Evolutionary conservation across 1,140 invertebrate genomes (phyloP).

Genomic region (Ostrea denselamellosa): DNA sequence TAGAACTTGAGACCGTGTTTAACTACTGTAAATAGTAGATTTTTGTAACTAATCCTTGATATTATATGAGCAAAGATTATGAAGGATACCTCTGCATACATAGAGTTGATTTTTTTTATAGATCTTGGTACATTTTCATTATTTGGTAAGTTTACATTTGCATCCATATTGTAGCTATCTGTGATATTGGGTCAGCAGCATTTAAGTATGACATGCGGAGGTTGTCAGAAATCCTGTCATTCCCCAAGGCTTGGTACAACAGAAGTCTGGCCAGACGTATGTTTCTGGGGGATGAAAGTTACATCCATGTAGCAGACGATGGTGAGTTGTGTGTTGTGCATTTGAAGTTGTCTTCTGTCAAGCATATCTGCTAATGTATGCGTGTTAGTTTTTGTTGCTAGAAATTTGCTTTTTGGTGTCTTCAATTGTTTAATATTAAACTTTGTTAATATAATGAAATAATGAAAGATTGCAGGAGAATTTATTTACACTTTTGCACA

Average conservation of each 20-base stretch:
- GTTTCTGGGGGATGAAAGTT: slow-evolving; percentile 90
- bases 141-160: background rate
- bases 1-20: no score
- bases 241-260: slow-evolving; percentile 97
- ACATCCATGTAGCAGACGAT: slow-evolving; percentile 66
- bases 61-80: no score
- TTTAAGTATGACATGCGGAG: slow-evolving; percentile 99
- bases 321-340: slow-evolving; percentile 58
- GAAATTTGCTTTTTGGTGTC: background rate
- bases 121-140: background rate
- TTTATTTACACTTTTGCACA: background rate
- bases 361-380: background rate
- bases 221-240: slow-evolving; percentile 97
- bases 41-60: no score
- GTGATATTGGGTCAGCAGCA: slow-evolving; percentile 97
- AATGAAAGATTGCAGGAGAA: background rate
- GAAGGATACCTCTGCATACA: no score
- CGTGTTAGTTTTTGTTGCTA: slow-evolving; percentile 9
- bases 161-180: slow-evolving; percentile 84
- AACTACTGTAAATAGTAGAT: no score
- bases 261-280: slow-evolving; percentile 93
- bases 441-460: background rate
- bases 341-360: slow-evolving; percentile 41
- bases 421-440: background rate
- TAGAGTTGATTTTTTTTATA: background rate